Percentiles rank a stretch among this genome's conserved stretches.
These are phyloP conservation scores for Prunella fulvescens DNA, from an alignment of 2,113 vertebrate species.

Conservation along the genomic window DNA sequence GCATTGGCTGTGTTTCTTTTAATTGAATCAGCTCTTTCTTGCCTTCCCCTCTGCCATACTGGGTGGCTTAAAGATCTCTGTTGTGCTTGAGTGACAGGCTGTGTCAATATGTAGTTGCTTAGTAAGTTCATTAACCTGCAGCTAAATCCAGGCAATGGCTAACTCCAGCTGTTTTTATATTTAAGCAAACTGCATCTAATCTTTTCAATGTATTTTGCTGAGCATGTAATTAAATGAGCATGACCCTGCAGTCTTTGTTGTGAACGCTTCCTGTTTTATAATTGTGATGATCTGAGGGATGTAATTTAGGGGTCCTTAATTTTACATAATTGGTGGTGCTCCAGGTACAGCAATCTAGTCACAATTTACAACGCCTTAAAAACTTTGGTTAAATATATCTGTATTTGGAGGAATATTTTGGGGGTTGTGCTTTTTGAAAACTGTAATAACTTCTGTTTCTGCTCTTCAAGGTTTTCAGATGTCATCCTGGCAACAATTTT, in stretches of 20 bases:
- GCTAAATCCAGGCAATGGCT: constrained; percentile 49
- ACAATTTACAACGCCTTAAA: background rate
- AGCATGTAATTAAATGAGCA: constrained; percentile 70
- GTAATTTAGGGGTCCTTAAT: constrained; percentile 45
- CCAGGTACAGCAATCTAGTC: background rate
- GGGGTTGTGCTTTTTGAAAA: background rate
- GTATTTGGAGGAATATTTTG: background rate
- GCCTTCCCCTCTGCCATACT: background rate
- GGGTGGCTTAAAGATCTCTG: constrained; percentile 12
- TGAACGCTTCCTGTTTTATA: constrained; percentile 58
- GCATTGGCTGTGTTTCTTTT: background rate
- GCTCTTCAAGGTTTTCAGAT: constrained; percentile 89
- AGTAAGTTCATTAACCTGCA: constrained; percentile 44
- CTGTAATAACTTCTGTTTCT: background rate
- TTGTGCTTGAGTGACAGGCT: constrained; percentile 59
- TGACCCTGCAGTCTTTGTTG: constrained; percentile 61
- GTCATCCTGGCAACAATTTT: constrained; percentile 96
- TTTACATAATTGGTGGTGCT: constrained; percentile 16
- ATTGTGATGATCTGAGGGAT: constrained; percentile 55
- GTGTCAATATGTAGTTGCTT: constrained; percentile 7
- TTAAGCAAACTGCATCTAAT: constrained; percentile 44
- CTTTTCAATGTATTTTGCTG: constrained; percentile 46
- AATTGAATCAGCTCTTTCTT: constrained; percentile 1
- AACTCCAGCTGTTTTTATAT: constrained; percentile 27
- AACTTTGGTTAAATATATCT: background rate